Conservation (phyloP, 2,113 vertebrate species). For the Hippolais icterina region DNA sequence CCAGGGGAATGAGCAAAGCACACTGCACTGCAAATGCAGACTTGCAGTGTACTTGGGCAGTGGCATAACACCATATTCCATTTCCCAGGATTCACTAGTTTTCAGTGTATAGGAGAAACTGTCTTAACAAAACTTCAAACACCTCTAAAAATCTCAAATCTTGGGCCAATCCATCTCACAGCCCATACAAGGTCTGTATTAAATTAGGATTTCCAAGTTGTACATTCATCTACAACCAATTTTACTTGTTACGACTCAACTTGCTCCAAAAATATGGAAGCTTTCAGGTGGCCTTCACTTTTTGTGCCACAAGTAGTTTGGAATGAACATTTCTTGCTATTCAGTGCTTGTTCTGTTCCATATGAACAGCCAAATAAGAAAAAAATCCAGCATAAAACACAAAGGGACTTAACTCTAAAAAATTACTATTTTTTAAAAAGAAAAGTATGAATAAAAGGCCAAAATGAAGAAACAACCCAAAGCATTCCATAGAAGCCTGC, state of each 20-base stretch:
- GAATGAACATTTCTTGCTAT: not conserved
- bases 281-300: not conserved
- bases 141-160: not conserved
- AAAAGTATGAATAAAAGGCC: not conserved
- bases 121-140: not conserved
- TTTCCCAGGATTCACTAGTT: not conserved
- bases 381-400: not conserved
- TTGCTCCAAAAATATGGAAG: not conserved
- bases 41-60: not conserved
- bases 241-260: not conserved
- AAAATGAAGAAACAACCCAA: not conserved
- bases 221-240: not conserved
- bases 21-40: fast-evolving
- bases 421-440: not conserved
- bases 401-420: not conserved
- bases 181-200: not conserved
- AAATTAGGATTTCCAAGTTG: not conserved
- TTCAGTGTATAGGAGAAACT: not conserved
- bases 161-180: not conserved
- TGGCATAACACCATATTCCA: not conserved
- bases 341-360: not conserved
- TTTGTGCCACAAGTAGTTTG: not conserved
- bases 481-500: not conserved
- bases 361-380: not conserved
- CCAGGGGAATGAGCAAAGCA: not conserved